Evolutionary conservation across 1,140 invertebrate genomes (phyloP), one percentile per base, ranked within the genome.

Genomic region (Conopomorpha cramerella): DNA sequence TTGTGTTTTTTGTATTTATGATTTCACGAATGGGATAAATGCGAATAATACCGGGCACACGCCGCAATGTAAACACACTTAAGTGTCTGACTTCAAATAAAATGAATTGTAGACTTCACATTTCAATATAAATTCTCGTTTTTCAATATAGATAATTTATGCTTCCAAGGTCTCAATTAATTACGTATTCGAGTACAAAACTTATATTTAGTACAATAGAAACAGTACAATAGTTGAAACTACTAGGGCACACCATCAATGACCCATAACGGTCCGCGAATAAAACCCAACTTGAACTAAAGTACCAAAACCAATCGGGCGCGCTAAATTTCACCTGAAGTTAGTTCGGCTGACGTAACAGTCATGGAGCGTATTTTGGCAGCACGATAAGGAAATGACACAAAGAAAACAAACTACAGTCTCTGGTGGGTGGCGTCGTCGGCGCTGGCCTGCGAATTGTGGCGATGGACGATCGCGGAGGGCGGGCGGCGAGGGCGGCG

Each of bases 321-420:
- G 34, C 17, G 13, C 37, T 58, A 61, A 39, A 67, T 48, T 57
- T 60, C 55, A 65, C 59, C 59, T 71, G 62, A 64, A 64, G 46
- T 61, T 59, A 56, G 51, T 64, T 55, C 51, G 48, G 52, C 49
- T 72, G 63, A 72, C 55, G 57, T 68, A 66, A 70, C 51, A 51
- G 59, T 63, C 60, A 65, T 66, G 65, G 62, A 68, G 64, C 57
- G 60, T 71, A 68, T 76, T 72, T 76, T 76, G 65, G 71, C 64
- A 76, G 47, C 49, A 51, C 62, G 67, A 76, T 72, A 76, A 76
- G 67, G 66, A 76, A 76, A 76, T 70, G 59, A 70, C 61, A 66
- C 60, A 65, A 68, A 68, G 64, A 71, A 70, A 74, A 74, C 58
- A 74, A 71, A 72, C 60, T 68, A 65, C 54, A 54, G 62, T 60